These are phyloP conservation scores for Ceratina australensis DNA, from an alignment of 1,140 invertebrate genomes.

Conservation along the genomic window DNA sequence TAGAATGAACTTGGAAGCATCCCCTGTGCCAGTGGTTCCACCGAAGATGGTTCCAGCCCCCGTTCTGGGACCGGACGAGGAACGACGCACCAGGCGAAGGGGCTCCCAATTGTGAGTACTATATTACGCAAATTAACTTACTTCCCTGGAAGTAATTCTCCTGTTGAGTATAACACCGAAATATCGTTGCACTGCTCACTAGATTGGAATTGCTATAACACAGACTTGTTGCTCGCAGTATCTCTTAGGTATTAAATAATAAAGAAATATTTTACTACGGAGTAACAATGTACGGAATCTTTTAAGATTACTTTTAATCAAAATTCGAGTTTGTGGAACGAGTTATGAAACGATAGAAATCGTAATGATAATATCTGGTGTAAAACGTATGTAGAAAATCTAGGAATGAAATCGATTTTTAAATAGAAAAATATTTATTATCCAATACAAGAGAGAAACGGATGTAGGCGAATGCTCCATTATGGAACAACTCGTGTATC, in stretches of 20 bases:
- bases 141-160: not conserved
- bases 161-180: not conserved
- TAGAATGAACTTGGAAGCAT: slow-evolving; percentile 80
- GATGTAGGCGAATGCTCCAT: not conserved
- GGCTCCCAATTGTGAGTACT: slow-evolving; percentile 88
- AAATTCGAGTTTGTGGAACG: not conserved
- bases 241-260: not conserved
- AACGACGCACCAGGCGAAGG: slow-evolving; percentile 85
- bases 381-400: not conserved
- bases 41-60: slow-evolving; percentile 77
- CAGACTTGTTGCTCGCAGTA: not conserved
- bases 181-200: not conserved
- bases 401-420: too few relatives aligned
- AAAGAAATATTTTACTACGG: not conserved
- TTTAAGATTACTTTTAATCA: slow-evolving; percentile 2
- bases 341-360: slow-evolving; percentile 4
- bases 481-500: not conserved
- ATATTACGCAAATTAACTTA: not conserved
- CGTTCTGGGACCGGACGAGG: slow-evolving; percentile 84
- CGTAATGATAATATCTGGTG: too few relatives aligned
- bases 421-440: too few relatives aligned
- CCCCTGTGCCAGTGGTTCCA: slow-evolving; percentile 75
- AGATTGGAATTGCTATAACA: not conserved
- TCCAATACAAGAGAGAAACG: too few relatives aligned
- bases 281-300: not conserved